Evolutionary conservation across 2,113 vertebrate species (phyloP), one percentile per base, ranked within the genome.

Genomic region (Riparia riparia): DNA sequence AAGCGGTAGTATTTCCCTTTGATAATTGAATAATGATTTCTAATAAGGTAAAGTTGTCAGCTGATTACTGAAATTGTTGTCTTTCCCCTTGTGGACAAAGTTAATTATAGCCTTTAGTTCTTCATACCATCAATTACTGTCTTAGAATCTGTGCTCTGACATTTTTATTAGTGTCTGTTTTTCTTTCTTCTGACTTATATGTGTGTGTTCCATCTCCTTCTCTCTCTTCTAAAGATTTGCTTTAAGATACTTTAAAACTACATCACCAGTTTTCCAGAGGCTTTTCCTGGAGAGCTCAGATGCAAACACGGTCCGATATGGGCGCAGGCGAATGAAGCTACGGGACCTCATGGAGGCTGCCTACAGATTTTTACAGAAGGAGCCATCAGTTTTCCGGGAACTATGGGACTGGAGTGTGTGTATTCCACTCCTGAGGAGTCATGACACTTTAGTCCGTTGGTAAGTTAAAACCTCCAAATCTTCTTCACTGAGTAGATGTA

Each of bases 331-430:
- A 53, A 99, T 99, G 99, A 99, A 99, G 95, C 98, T 99, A 60
- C 98, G 99, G 4, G 99, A 99, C 95, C 98, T 99, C 17, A 99
- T 99, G 99, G 99, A 98, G 60, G 99, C 99, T 58, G 99, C 99
- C 5, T 98, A 99, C 44, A 98, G 97, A 34, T 99, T 99, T 95
- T 97, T 99, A 26, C 98, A 99, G 41, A 98, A 98, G 44, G 99
- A 99, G 32, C 99, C 98, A 41, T 97, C 97, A 21, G 97, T 98
- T 76, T 99, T 99, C 87, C 96, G 98, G 50, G 98, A 99, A 8
- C 96, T 99, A 2, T 99, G 99, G 99, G 99, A 99, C 97, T 99
- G 99, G 99, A 99, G 99, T 53, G 99, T 99, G 32, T 99, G 99
- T 76, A 97, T 99, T 49, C 99, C 99, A 7, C 98, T 99, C 92